Evolutionary conservation across 2,888 invertebrate genomes (phyloP).

Genomic region (Cheilosia vulpina): DNA sequence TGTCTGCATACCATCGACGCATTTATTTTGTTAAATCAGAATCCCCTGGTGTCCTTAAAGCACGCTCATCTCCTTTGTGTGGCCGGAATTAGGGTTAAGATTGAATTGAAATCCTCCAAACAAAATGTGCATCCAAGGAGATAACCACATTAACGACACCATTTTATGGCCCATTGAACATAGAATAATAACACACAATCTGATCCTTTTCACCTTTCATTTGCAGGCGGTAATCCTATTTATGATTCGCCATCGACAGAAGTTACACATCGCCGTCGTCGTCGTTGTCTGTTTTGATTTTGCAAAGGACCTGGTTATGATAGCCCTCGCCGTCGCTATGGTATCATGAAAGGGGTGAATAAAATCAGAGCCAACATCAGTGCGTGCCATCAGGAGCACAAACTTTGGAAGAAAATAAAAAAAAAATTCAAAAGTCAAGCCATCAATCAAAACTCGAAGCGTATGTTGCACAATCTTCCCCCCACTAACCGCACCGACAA

Average conservation of each 20-base stretch:
- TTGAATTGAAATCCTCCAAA: constrained; percentile 74
- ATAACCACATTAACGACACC: constrained; percentile 82
- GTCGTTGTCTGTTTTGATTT: constrained; percentile 58
- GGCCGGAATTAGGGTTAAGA: constrained; percentile 71
- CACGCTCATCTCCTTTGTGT: constrained; percentile 57
- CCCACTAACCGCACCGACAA: constrained; percentile 37
- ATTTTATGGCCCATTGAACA: constrained; percentile 84
- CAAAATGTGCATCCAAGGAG: constrained; percentile 82
- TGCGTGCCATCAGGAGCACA: constrained; percentile 4
- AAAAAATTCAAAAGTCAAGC: constrained; percentile 53
- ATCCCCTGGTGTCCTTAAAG: constrained; percentile 55
- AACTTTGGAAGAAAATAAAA: constrained; percentile 5
- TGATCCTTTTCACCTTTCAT: constrained; percentile 77
- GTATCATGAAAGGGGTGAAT: constrained; percentile 59
- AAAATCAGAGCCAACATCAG: constrained; percentile 7
- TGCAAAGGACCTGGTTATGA: constrained; percentile 48
- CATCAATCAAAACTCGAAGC: constrained; percentile 71
- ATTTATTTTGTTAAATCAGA: constrained; percentile 31
- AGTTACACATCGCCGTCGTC: constrained; percentile 37
- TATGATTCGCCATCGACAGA: constrained; percentile 65
- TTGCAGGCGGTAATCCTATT: constrained; percentile 75
- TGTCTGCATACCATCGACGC: constrained; percentile 18
- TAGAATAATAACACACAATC: constrained; percentile 62
- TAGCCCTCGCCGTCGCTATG: constrained; percentile 3
- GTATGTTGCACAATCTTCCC: constrained; percentile 54